Percentiles rank a stretch among this genome's conserved stretches.
Conservation (phyloP, 2,113 vertebrate genomes). For the human (Homo sapiens) region DNA sequence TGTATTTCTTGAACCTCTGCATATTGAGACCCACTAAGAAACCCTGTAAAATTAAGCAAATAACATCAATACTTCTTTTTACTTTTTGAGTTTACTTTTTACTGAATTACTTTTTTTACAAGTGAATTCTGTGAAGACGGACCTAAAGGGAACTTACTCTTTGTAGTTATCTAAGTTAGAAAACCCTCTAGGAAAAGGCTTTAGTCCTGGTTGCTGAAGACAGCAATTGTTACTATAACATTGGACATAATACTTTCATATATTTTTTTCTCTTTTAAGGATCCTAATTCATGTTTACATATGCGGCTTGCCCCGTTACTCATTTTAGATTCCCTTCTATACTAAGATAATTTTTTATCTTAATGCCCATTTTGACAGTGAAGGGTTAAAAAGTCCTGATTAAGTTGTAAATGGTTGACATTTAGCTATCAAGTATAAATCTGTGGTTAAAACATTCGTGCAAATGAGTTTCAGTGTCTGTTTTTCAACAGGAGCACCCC, state of each 20-base stretch:
- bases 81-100: background rate
- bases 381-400: slow-evolving; percentile 80
- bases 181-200: slow-evolving; percentile 54
- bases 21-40: background rate
- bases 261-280: slow-evolving; percentile 73
- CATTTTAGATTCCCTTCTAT: slow-evolving; percentile 50
- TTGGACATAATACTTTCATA: slow-evolving; percentile 43
- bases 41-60: background rate
- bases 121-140: slow-evolving; percentile 60
- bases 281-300: slow-evolving; percentile 63
- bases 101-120: slow-evolving; percentile 33
- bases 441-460: slow-evolving; percentile 57
- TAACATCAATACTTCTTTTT: background rate
- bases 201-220: slow-evolving; percentile 62
- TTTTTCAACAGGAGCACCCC: background rate
- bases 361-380: slow-evolving; percentile 55
- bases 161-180: slow-evolving; percentile 39
- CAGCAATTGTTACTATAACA: slow-evolving; percentile 60
- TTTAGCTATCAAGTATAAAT: slow-evolving; percentile 73
- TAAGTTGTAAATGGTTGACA: slow-evolving; percentile 78
- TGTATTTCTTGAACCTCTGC: background rate
- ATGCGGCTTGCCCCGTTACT: background rate
- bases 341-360: slow-evolving; percentile 55
- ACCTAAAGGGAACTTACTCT: slow-evolving; percentile 35
- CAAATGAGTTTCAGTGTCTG: slow-evolving; percentile 58